Conservation (phyloP, 2,113 vertebrate genomes). For the human (Homo sapiens) region DNA sequence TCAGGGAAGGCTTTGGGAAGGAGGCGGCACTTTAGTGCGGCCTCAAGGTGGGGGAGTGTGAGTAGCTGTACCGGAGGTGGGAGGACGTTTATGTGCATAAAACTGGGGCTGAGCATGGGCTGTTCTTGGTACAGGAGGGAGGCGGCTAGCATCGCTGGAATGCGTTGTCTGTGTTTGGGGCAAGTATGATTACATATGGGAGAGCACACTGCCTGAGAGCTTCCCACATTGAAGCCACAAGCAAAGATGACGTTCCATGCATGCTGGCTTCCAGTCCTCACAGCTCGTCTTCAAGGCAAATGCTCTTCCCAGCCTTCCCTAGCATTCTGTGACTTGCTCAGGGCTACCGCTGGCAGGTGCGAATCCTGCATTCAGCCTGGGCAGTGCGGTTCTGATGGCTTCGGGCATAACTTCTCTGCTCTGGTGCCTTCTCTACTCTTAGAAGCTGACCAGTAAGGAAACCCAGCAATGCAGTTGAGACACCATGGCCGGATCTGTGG, state of each 20-base stretch:
- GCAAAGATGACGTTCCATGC: background rate
- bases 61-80: slow-evolving; percentile 14
- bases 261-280: background rate
- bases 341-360: background rate
- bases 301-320: background rate
- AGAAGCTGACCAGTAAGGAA: background rate
- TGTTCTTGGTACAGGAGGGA: slow-evolving; percentile 2
- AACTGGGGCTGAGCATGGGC: slow-evolving; percentile 21
- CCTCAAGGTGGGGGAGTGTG: background rate
- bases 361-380: background rate
- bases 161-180: background rate
- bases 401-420: background rate
- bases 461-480: background rate
- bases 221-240: background rate
- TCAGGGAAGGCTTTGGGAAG: slow-evolving; percentile 29
- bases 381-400: background rate
- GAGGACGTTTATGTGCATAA: slow-evolving; percentile 40
- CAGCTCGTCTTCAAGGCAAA: background rate
- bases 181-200: background rate
- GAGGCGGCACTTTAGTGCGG: slow-evolving; percentile 8
- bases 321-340: rapidly evolving
- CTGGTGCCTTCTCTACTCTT: background rate
- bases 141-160: background rate
- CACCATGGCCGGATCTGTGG: background rate
- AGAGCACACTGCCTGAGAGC: background rate